These are phyloP conservation scores for Drosophila histrio DNA, from an alignment of 2,888 invertebrate species.

Conservation along the genomic window DNA sequence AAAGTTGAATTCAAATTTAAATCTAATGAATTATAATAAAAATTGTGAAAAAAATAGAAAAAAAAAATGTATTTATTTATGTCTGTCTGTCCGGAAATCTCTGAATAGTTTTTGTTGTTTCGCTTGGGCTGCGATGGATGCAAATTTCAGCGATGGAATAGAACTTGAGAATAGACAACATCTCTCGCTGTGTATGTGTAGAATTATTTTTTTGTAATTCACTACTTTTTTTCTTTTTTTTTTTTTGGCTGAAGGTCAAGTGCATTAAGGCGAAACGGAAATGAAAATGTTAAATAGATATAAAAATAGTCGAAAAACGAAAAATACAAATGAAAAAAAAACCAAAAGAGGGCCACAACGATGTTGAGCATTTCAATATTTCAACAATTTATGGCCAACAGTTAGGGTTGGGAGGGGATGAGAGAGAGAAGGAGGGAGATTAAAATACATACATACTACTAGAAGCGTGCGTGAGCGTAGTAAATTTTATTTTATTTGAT, in stretches of 20 bases:
- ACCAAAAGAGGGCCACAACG: conserved; percentile 31
- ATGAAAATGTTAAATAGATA: conserved; percentile 71
- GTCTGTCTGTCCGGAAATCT: conserved; percentile 30
- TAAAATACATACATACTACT: neutral
- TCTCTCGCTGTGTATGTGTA: neutral
- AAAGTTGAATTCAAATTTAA: conserved; percentile 1
- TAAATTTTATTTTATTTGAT: conserved; percentile 76
- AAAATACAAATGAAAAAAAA: conserved; percentile 26
- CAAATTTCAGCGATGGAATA: conserved; percentile 25
- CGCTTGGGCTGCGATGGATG: conserved; percentile 34
- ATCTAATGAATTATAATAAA: conserved; percentile 16
- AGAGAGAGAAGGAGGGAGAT: neutral
- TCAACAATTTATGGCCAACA: conserved; percentile 6
- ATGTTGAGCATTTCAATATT: conserved; percentile 30
- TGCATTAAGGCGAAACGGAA: conserved; percentile 80
- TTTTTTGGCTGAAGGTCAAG: conserved; percentile 68
- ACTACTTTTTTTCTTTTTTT: neutral
- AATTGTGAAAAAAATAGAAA: neutral
- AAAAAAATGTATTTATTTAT: neutral
- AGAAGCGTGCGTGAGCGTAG: conserved; percentile 60
- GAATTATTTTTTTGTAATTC: neutral
- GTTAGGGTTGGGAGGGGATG: neutral
- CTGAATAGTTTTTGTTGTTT: conserved; percentile 21
- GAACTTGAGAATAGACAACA: conserved; percentile 37
- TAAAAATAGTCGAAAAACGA: conserved; percentile 58